These are phyloP conservation scores for Cranoglanis bouderius DNA, from an alignment of 2,113 vertebrate genomes.

Conservation along the genomic window DNA sequence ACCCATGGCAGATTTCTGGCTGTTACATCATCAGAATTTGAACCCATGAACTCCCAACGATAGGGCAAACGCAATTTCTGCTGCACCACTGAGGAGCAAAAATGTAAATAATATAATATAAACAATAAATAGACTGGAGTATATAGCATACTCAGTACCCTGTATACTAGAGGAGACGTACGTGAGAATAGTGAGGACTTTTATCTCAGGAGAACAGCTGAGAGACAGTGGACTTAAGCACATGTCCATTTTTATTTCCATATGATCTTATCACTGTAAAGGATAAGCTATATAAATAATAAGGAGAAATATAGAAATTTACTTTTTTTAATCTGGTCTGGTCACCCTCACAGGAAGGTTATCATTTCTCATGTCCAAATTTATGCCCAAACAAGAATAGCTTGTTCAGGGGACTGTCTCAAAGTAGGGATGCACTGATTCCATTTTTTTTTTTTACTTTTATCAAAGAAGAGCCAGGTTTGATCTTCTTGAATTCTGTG, in stretches of 20 bases:
- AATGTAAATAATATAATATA: too few relatives aligned
- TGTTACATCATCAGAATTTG: not conserved
- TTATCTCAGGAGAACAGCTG: too few relatives aligned
- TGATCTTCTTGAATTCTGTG: not conserved
- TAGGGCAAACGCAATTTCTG: not conserved
- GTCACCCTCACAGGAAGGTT: not conserved
- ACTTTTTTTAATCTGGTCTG: not conserved
- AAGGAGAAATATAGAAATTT: not conserved
- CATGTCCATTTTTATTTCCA: not conserved
- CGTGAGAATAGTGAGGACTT: too few relatives aligned
- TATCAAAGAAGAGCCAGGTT: not conserved
- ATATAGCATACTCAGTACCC: too few relatives aligned
- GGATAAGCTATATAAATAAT: not conserved
- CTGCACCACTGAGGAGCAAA: not conserved
- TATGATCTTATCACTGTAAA: not conserved
- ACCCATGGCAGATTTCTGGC: too few relatives aligned
- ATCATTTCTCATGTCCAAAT: not conserved
- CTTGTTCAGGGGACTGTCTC: not conserved
- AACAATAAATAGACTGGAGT: too few relatives aligned
- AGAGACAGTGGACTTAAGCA: not conserved
- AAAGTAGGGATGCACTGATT: not conserved
- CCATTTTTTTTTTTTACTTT: not conserved
- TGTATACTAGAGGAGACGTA: not conserved
- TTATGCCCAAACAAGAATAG: not conserved
- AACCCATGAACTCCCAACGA: not conserved